These are phyloP conservation scores for Andricus grossulariae DNA, from an alignment of 1,140 invertebrate species.

Conservation along the genomic window DNA sequence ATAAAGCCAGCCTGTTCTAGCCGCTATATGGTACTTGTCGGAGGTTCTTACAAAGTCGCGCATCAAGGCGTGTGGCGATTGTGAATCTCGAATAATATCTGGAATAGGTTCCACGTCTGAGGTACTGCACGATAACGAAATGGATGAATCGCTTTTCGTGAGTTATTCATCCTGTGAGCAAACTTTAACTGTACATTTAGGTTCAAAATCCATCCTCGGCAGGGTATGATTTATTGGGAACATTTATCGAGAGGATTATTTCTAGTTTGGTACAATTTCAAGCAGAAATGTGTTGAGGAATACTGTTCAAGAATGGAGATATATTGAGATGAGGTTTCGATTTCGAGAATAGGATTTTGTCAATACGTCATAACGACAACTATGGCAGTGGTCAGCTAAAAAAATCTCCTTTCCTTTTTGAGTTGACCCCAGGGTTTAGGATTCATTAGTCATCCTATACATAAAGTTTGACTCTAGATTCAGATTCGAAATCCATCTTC, in stretches of 20 bases:
- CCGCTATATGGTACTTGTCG: slow-evolving; percentile 4
- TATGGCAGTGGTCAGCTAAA: no score
- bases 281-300: not conserved
- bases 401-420: no score
- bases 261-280: not conserved
- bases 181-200: slow-evolving; percentile 21
- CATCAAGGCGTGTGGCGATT: slow-evolving; percentile 31
- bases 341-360: no score
- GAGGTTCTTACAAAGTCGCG: slow-evolving; percentile 22
- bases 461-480: not conserved
- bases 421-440: no score
- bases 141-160: slow-evolving; percentile 30
- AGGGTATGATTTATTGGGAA: not conserved
- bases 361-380: no score
- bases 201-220: not conserved
- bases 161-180: slow-evolving; percentile 4
- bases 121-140: slow-evolving; percentile 16
- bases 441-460: not conserved
- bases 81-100: slow-evolving; percentile 29
- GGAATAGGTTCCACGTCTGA: slow-evolving; percentile 29
- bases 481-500: not conserved
- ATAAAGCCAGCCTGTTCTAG: not conserved
- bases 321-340: no score
- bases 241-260: not conserved
- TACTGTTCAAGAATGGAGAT: no score